These are phyloP conservation scores for Philhelius pedissequus DNA, from an alignment of 2,888 invertebrate species.

Conservation along the genomic window DNA sequence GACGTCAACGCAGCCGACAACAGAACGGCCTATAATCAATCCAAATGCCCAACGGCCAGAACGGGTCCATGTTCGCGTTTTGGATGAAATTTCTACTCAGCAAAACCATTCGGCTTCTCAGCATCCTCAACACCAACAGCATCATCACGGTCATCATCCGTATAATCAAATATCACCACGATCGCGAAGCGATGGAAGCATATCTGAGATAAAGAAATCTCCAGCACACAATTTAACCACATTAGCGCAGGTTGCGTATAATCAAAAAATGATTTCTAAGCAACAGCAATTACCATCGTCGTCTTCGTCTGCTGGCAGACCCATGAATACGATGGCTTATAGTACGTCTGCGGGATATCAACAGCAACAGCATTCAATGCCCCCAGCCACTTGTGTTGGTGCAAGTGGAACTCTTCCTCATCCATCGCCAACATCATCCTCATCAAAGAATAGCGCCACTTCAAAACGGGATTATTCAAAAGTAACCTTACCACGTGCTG, in stretches of 20 bases:
- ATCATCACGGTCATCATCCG: conserved; percentile 44
- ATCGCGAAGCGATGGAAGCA: conserved; percentile 25
- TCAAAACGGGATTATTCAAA: conserved; percentile 74
- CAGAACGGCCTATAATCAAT: conserved; percentile 80
- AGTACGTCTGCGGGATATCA: conserved; percentile 31
- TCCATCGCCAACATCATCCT: conserved; percentile 58
- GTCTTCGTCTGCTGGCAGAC: conserved; percentile 30
- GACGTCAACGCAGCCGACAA: conserved; percentile 30
- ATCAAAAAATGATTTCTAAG: conserved; percentile 73
- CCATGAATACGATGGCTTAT: conserved; percentile 24
- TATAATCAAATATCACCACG: conserved; percentile 59
- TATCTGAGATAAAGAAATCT: conserved; percentile 47
- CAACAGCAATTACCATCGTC: conserved; percentile 17
- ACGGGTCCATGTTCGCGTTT: conserved; percentile 81
- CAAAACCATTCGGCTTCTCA: conserved; percentile 24
- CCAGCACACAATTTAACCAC: conserved; percentile 75
- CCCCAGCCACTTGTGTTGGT: background rate
- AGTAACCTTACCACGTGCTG: conserved; percentile 83
- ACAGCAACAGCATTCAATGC: conserved; percentile 31
- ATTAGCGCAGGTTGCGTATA: conserved; percentile 78
- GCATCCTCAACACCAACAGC: conserved; percentile 16
- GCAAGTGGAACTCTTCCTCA: conserved; percentile 11
- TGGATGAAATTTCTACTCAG: conserved; percentile 71
- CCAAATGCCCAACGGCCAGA: conserved; percentile 82
- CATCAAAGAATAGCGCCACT: conserved; percentile 21